These are phyloP conservation scores for Chionomys nivalis DNA, from an alignment of 2,113 vertebrate genomes.

Conservation along the genomic window DNA sequence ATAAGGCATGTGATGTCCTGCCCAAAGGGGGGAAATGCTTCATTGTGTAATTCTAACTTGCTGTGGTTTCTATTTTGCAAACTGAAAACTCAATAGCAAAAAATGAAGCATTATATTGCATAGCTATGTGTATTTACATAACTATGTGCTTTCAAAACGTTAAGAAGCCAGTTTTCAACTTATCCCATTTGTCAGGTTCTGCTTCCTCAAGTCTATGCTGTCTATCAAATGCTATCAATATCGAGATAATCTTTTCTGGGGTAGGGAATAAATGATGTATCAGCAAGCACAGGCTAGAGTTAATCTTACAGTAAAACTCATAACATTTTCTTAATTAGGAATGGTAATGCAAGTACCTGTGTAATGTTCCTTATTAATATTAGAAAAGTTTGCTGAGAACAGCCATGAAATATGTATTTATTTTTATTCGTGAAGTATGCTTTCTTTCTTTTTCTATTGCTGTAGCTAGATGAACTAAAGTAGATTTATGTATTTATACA, in stretches of 20 bases:
- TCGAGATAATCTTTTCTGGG: not conserved
- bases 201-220: not conserved
- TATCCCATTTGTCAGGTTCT: constrained; percentile 27
- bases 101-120: constrained; percentile 63
- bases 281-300: not conserved
- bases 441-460: not conserved
- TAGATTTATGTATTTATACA: not conserved
- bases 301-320: not conserved
- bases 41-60: constrained; percentile 79
- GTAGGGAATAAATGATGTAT: not conserved
- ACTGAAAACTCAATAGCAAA: constrained; percentile 69
- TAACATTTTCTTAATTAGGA: not conserved
- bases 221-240: not conserved
- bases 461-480: not conserved
- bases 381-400: not conserved
- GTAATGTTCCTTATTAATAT: not conserved
- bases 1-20: constrained; percentile 75
- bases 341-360: not conserved
- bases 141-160: constrained; percentile 56
- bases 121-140: constrained; percentile 62
- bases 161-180: constrained; percentile 34
- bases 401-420: not conserved
- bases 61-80: constrained; percentile 70
- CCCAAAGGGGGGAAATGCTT: constrained; percentile 64
- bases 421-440: not conserved